Base-by-base conservation (phyloP, 2,113 vertebrate genomes). In the Protomyctophum bolini region DNA sequence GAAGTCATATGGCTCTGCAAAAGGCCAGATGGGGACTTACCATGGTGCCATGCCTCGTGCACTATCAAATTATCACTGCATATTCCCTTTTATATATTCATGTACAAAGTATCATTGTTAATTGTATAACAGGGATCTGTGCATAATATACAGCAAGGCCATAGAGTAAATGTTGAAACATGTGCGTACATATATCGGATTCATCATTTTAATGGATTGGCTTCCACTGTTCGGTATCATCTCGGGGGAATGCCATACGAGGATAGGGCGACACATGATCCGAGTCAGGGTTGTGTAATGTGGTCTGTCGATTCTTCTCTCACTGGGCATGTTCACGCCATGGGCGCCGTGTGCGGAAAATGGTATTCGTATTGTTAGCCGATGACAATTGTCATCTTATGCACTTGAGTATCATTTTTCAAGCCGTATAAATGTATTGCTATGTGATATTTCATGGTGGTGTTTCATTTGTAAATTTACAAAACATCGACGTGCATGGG, bases 201-300 rank as follows among this genome's bases (percentile, higher is more conserved):
- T 33, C 48, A 8, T 59, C 46, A 58, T 33, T 29, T 10, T 1
- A 4, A 12, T 63, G 9, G 6, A 8, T 59, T 51, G 49, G 49
- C 63, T 58, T 57, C 52, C n/a, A 58, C 1, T 9, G 10, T 54
- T 50, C 14, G 1, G 8, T 62, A 50, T 49, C 61, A 45, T 6
- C 45, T 3, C 55, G 63, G 29, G 50, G 15, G 1, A 0, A 48
- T 29, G 8, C n/a, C 51, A 66, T 41, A 33, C 46, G 8, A 21
- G 21, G 21, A 56, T 63, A 64, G 14, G 57, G 55, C 70, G 76
- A 66, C 60, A 73, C 70, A 21, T 73, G 57, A 73, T 70, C 66
- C 58, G 8, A 61, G 41, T 8, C 10, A 1, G 47, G 48, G 56
- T 68, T 66, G 63, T 73, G 45, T 71, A 68, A 55, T 68, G 63